Percentiles rank a stretch among this genome's conserved stretches.
phyloP scores from a whole-genome alignment of 1,140 invertebrate genomes.

The Gonatopus flavifemur region DNA sequence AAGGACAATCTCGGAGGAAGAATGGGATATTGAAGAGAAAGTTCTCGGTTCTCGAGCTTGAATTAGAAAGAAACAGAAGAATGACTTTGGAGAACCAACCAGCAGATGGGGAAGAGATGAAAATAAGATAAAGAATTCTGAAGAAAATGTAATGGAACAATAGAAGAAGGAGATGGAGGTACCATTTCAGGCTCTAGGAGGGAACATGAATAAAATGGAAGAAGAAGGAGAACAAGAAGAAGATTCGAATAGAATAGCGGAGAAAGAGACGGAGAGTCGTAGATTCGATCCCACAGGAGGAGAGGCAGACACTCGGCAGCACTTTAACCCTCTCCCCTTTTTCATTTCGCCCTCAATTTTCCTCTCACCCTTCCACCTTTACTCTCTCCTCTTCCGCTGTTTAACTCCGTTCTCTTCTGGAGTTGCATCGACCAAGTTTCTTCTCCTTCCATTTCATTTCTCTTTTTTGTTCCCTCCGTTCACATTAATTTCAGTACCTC shows the following conservation, averaged over 20 bases:
- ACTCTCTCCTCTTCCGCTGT: not conserved
- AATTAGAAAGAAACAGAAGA: constrained; percentile 11
- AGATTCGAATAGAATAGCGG: constrained; percentile 13
- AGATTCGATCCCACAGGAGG: not conserved
- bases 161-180: constrained; percentile 8
- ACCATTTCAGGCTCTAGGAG: constrained; percentile 10
- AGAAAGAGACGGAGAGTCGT: constrained; percentile 2
- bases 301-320: not conserved
- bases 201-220: constrained; percentile 23
- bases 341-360: not conserved
- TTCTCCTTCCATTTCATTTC: too few species aligned
- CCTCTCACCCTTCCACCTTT: constrained; percentile 11
- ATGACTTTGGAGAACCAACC: not conserved
- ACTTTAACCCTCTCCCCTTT: not conserved
- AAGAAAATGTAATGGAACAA: too few species aligned
- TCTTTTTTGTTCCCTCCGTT: too few species aligned
- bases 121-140: too few species aligned
- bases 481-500: too few species aligned
- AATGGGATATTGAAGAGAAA: too few species aligned
- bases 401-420: constrained; percentile 25
- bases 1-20: too few species aligned
- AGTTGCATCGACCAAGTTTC: too few species aligned
- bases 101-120: not conserved
- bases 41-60: constrained; percentile 3
- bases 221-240: constrained; percentile 20